Evolutionary conservation across 1,140 invertebrate genomes (phyloP).

Genomic region (Anthonomus grandis): DNA sequence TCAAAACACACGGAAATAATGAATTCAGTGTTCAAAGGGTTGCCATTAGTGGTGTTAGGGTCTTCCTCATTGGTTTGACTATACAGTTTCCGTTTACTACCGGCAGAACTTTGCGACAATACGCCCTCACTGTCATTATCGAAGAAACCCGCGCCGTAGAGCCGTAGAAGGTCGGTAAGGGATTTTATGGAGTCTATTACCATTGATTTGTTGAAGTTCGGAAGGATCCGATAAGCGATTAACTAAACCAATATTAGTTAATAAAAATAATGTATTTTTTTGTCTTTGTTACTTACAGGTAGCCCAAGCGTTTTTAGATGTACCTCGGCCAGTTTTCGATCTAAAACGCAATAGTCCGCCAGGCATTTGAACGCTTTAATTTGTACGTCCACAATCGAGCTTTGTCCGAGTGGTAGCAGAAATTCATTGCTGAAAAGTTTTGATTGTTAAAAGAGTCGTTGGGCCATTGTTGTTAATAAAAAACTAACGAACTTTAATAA

Average conservation of each 20-base stretch:
- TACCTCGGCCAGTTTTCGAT: conserved; percentile 21
- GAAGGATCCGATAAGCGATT: conserved; percentile 24
- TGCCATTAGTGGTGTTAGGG: conserved; percentile 1
- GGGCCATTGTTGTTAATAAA: no score
- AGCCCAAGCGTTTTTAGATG: conserved; percentile 25
- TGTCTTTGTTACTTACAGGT: no score
- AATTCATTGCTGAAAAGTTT: conserved; percentile 33
- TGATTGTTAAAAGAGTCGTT: no score
- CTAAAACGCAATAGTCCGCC: conserved; percentile 28
- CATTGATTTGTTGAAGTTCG: conserved; percentile 19
- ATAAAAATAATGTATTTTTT: no score
- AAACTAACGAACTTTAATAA: no score
- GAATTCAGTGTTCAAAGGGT: conserved; percentile 18
- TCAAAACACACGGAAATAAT: conserved; percentile 35
- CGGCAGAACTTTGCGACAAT: neutral
- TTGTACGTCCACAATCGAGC: conserved; percentile 21
- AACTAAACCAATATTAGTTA: no score
- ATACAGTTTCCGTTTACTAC: conserved; percentile 20
- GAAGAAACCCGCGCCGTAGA: conserved; percentile 29
- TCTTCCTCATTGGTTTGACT: conserved; percentile 11
- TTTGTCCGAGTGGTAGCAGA: conserved; percentile 23
- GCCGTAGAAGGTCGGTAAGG: conserved; percentile 26
- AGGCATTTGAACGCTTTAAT: conserved; percentile 31
- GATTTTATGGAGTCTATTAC: conserved; percentile 16
- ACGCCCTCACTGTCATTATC: conserved; percentile 4